Percentiles rank a stretch among this genome's conserved stretches.
Conservation (phyloP, 2,888 invertebrate genomes). For the Drosophila monieri region DNA sequence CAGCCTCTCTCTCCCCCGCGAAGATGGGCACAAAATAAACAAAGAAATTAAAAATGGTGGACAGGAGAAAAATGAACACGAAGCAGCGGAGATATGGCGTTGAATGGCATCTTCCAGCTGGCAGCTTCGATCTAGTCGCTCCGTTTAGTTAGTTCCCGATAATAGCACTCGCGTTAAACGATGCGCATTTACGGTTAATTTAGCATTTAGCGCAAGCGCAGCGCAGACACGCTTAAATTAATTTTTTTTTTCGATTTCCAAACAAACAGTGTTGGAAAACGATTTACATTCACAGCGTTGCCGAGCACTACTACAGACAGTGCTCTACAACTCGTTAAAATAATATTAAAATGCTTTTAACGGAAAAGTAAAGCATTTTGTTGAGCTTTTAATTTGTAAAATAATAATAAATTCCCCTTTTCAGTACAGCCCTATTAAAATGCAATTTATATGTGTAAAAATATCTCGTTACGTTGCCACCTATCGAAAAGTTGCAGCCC, state of each 20-base stretch:
- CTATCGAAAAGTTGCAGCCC: constrained; percentile 1
- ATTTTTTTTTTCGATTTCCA: constrained; percentile 1
- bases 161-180: constrained; percentile 21
- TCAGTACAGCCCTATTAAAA: too few relatives aligned
- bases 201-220: constrained; percentile 68
- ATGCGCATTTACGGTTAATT: constrained; percentile 48
- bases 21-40: constrained; percentile 81
- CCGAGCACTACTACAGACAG: background rate
- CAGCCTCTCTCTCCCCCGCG: constrained; percentile 49
- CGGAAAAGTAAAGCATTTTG: background rate
- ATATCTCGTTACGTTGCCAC: background rate
- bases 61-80: constrained; percentile 4
- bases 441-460: background rate
- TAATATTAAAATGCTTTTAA: background rate
- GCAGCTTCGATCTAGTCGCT: background rate
- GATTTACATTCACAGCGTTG: background rate
- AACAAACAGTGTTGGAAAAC: constrained; percentile 5
- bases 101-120: background rate
- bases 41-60: constrained; percentile 82
- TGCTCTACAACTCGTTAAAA: background rate
- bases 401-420: background rate
- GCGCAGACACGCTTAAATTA: constrained; percentile 24
- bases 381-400: background rate
- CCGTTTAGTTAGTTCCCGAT: constrained; percentile 1
- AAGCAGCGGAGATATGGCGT: background rate